Evolutionary conservation across 2,113 vertebrate species (phyloP).

Genomic region (Amazona vittata): DNA sequence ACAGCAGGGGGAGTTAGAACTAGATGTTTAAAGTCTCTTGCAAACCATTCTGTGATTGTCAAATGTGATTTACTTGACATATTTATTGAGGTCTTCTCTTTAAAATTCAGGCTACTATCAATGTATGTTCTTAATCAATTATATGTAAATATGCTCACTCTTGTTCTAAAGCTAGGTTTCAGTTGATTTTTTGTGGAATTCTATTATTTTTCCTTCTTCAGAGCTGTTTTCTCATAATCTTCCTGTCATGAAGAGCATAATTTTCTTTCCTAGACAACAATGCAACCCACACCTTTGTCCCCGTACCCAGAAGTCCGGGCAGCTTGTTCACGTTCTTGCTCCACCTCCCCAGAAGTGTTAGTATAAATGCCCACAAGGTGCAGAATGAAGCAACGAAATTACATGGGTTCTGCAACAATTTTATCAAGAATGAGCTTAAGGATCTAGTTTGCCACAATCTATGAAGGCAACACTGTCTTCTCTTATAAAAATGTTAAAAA

Average conservation of each 20-base stretch:
- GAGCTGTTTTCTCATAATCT: background rate
- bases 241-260: background rate
- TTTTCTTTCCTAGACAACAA: background rate
- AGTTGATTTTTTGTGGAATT: background rate
- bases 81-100: background rate
- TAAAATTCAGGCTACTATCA: background rate
- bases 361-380: background rate
- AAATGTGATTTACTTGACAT: background rate
- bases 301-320: background rate
- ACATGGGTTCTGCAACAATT: background rate
- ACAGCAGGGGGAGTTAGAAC: background rate
- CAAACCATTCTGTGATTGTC: background rate
- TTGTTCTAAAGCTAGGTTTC: background rate
- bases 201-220: background rate
- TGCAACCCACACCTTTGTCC: accelerated
- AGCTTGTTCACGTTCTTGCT: background rate
- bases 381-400: background rate
- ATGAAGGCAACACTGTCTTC: background rate
- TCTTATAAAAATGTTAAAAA: background rate
- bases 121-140: background rate
- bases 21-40: background rate
- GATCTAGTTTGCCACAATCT: background rate
- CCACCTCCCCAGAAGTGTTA: background rate
- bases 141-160: background rate
- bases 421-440: background rate